Evolutionary conservation across 2,888 invertebrate species (phyloP).

Genomic region (Ganaspis brasiliensis): DNA sequence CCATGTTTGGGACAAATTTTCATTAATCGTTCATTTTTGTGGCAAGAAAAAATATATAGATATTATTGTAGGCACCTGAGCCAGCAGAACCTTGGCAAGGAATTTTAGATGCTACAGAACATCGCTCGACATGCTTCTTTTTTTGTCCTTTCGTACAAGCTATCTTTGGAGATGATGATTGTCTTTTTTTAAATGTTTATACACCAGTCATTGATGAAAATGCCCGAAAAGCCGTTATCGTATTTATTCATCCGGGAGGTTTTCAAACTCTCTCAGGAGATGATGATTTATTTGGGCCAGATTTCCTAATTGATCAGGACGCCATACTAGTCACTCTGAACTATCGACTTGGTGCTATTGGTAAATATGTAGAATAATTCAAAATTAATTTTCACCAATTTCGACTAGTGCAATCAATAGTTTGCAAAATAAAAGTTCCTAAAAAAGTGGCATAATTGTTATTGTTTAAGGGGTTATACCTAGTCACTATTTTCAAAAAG

Average conservation of each 20-base stretch:
- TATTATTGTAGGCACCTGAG: conserved; percentile 60
- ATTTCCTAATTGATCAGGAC: conserved; percentile 73
- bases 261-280: conserved; percentile 69
- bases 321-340: conserved; percentile 75
- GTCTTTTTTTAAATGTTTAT: conserved; percentile 73
- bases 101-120: conserved; percentile 72
- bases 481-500: too few relatives aligned
- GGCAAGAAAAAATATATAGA: too few relatives aligned
- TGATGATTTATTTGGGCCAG: conserved; percentile 69
- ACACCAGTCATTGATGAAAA: conserved; percentile 70
- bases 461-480: too few relatives aligned
- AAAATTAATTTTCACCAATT: too few relatives aligned
- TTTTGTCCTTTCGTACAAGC: conserved; percentile 69
- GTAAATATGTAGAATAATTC: conserved; percentile 64
- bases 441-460: too few relatives aligned
- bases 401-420: too few relatives aligned
- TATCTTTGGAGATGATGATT: conserved; percentile 73
- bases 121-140: conserved; percentile 69
- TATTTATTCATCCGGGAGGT: conserved; percentile 71
- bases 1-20: too few relatives aligned
- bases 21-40: too few relatives aligned
- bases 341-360: conserved; percentile 72
- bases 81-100: conserved; percentile 73
- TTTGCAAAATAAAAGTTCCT: too few relatives aligned
- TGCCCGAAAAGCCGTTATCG: conserved; percentile 72